These are phyloP conservation scores for Pungitius pungitius DNA, from an alignment of 2,113 vertebrate genomes.

Conservation along the genomic window DNA sequence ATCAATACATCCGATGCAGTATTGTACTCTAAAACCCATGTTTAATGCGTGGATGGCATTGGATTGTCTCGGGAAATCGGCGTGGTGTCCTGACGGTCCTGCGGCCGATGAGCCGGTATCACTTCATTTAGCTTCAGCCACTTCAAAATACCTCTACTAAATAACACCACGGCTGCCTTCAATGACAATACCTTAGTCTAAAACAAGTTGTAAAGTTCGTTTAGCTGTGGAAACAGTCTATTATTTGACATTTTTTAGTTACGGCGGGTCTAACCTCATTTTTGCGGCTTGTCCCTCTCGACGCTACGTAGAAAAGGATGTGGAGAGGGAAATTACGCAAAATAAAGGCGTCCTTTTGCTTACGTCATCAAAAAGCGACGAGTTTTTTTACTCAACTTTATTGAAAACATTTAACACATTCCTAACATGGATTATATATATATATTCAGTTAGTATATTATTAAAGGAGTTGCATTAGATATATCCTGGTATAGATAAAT, in stretches of 20 bases:
- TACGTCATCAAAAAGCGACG: constrained; percentile 26
- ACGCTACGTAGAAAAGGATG: constrained; percentile 71
- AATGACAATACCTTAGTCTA: accelerated
- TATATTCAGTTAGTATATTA: not conserved
- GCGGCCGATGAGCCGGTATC: constrained; percentile 3
- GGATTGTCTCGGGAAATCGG: constrained; percentile 38
- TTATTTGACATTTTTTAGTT: not conserved
- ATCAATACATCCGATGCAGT: accelerated
- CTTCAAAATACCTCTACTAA: not conserved
- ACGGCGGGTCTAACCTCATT: constrained; percentile 54
- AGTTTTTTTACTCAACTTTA: not conserved
- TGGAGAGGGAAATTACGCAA: constrained; percentile 50
- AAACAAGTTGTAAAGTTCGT: accelerated
- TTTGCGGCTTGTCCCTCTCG: not conserved
- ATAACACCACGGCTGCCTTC: accelerated
- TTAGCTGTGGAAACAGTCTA: accelerated
- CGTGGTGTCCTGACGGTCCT: not conserved
- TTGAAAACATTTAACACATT: not conserved
- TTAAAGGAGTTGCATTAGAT: not conserved
- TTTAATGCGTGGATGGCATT: constrained; percentile 6
- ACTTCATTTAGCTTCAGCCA: accelerated
- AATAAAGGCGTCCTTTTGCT: constrained; percentile 41
- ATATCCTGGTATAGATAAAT: not conserved
- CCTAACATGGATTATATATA: not conserved
- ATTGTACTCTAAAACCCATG: not conserved